phyloP scores from a whole-genome alignment of 2,888 invertebrate species.

The Andrena dorsata region DNA sequence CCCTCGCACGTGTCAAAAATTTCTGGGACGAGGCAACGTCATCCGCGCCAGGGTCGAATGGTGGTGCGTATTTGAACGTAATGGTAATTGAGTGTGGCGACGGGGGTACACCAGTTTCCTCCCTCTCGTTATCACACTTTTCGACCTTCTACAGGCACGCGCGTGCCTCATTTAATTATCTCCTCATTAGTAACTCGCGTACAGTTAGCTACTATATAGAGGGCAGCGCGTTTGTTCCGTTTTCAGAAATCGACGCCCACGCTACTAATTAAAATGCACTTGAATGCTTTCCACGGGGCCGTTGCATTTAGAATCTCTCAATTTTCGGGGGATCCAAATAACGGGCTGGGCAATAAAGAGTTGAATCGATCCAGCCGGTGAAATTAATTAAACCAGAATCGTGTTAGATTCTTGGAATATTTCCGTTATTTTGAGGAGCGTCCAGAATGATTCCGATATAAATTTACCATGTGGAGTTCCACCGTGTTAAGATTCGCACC shows the following conservation, averaged over 20 bases:
- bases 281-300: background rate
- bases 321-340: constrained; percentile 4
- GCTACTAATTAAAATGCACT: constrained; percentile 27
- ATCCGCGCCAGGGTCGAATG: background rate
- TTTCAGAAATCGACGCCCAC: background rate
- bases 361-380: background rate
- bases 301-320: background rate
- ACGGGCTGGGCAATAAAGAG: background rate
- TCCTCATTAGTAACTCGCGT: constrained; percentile 31
- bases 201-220: background rate
- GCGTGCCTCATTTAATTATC: constrained; percentile 44
- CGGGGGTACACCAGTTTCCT: constrained; percentile 4
- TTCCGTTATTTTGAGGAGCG: background rate
- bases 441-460: background rate
- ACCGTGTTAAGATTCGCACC: background rate
- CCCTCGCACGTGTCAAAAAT: background rate
- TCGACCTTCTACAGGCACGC: constrained; percentile 4
- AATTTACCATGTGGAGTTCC: background rate
- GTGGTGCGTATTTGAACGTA: constrained; percentile 3
- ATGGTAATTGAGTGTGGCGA: constrained; percentile 33
- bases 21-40: background rate
- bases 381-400: background rate
- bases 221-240: background rate
- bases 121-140: constrained; percentile 35
- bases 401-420: background rate